Conservation (phyloP, 2,797 vertebrate species). For the Chelon labrosus region DNA sequence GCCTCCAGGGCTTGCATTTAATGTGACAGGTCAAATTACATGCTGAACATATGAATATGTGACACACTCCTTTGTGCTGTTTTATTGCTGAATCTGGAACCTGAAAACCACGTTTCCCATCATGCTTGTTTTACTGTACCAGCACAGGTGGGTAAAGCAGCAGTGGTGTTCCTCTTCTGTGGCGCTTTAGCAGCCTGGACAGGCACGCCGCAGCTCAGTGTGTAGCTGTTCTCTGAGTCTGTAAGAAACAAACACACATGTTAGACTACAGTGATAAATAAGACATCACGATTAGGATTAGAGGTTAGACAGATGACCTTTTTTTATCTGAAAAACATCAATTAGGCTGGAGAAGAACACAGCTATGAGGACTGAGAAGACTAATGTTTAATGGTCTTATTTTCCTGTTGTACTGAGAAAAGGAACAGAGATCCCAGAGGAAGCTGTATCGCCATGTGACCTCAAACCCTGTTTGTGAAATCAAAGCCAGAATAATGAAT, state of each 20-base stretch:
- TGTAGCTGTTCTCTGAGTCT: constrained; percentile 96
- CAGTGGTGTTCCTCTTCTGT: constrained; percentile 84
- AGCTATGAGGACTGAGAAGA: constrained; percentile 43
- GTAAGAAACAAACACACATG: constrained; percentile 41
- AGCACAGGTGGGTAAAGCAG: constrained; percentile 81
- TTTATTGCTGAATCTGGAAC: no score
- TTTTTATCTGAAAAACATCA: neutral
- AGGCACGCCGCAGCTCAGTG: constrained; percentile 91
- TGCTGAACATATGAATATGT: no score
- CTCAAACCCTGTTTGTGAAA: constrained; percentile 30
- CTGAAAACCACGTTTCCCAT: constrained; percentile 17
- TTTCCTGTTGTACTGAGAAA: constrained; percentile 45
- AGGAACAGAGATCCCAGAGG: constrained; percentile 38
- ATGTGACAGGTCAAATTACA: no score
- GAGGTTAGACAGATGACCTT: neutral
- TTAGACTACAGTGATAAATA: neutral
- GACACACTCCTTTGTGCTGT: no score
- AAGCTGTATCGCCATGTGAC: constrained; percentile 35
- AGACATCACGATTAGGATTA: constrained; percentile 8
- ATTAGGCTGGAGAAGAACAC: neutral
- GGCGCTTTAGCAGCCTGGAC: constrained; percentile 85
- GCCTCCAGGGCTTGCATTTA: no score
- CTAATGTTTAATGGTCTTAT: constrained; percentile 48
- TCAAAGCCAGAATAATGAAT: constrained; percentile 38
- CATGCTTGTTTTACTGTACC: constrained; percentile 76